A percentile compares a stretch with the other conserved stretches of the same genome.
Evolutionary conservation across 2,113 vertebrate genomes (phyloP).

Genomic region (Forbesichthys papilliferus): DNA sequence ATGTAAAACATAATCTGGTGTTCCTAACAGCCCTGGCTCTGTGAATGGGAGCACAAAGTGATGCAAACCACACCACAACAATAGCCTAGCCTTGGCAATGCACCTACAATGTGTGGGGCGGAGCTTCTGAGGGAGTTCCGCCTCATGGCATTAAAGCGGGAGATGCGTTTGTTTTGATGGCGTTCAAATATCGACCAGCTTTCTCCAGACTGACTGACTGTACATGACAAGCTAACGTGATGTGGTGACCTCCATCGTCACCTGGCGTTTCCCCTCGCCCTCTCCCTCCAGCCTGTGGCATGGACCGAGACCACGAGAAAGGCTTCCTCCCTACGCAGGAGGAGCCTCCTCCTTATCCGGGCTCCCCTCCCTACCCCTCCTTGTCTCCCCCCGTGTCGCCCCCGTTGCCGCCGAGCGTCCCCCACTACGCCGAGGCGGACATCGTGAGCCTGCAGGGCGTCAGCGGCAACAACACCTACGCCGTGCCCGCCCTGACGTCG

Average conservation of each 20-base stretch:
- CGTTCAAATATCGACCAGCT: too few species aligned
- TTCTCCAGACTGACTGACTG: too few species aligned
- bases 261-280: slow-evolving; percentile 17
- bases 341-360: slow-evolving; percentile 77
- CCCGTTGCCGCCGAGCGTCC: slow-evolving; percentile 82
- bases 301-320: slow-evolving; percentile 80
- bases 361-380: slow-evolving; percentile 76
- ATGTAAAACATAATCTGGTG: too few species aligned
- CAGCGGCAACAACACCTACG: slow-evolving; percentile 91
- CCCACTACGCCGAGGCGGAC: slow-evolving; percentile 92
- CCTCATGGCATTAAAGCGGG: too few species aligned
- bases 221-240: neutral
- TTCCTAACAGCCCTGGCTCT: too few species aligned
- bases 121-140: too few species aligned
- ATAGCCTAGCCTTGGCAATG: too few species aligned
- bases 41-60: neutral
- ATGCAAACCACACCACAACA: too few species aligned
- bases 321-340: slow-evolving; percentile 67
- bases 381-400: slow-evolving; percentile 72
- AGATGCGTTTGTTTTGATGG: too few species aligned
- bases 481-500: slow-evolving; percentile 83
- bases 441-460: slow-evolving; percentile 91
- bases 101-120: too few species aligned
- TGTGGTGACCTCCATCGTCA: neutral
- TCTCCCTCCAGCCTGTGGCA: slow-evolving; percentile 75